These are phyloP conservation scores for Cerastis rubricosa DNA, from an alignment of 2,888 invertebrate species.

Conservation along the genomic window DNA sequence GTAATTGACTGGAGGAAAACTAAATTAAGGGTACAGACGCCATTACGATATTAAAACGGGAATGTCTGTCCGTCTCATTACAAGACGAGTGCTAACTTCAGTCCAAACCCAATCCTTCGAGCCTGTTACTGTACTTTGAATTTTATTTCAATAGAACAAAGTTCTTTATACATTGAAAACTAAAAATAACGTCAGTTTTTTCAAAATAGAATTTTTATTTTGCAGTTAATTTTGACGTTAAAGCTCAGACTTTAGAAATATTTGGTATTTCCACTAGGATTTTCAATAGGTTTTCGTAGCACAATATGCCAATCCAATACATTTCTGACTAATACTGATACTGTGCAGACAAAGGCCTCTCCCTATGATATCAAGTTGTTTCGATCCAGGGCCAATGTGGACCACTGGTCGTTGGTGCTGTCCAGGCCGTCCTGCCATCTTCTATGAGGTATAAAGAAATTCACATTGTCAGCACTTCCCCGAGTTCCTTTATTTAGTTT, in stretches of 20 bases:
- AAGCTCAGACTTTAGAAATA: neutral
- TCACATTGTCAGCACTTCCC: neutral
- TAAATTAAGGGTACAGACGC: conserved; percentile 63
- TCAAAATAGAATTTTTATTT: neutral
- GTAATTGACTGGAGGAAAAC: conserved; percentile 60
- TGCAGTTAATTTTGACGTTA: neutral
- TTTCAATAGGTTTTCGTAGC: neutral
- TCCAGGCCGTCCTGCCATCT: too few species aligned
- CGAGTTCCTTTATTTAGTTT: neutral
- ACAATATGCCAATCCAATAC: neutral
- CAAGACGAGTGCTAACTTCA: conserved; percentile 8
- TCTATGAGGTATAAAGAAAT: neutral
- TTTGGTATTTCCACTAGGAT: neutral
- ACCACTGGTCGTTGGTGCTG: too few species aligned
- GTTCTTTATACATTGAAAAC: neutral
- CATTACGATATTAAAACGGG: conserved; percentile 74
- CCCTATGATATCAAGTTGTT: too few species aligned
- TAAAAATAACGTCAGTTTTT: neutral
- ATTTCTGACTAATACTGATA: neutral
- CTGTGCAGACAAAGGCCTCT: too few species aligned
- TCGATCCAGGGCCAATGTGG: too few species aligned
- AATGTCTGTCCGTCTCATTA: conserved; percentile 6
- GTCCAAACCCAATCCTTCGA: neutral
- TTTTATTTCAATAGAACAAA: neutral
- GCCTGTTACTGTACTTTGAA: neutral